These are phyloP conservation scores for Habroteleia sp. DNA, from an alignment of 2,888 invertebrate genomes.

Conservation along the genomic window DNA sequence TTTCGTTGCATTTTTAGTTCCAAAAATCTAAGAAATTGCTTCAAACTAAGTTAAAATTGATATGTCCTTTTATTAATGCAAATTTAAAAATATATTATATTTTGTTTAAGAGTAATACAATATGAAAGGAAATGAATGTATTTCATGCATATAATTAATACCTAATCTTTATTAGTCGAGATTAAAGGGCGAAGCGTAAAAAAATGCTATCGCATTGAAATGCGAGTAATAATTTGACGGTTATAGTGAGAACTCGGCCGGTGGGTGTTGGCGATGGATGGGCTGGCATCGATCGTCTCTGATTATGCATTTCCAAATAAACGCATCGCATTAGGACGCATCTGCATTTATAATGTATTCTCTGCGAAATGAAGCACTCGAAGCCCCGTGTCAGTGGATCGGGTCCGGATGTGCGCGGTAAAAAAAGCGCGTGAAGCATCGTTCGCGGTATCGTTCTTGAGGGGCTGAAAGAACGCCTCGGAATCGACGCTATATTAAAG, in stretches of 20 bases:
- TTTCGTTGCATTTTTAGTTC: too few relatives aligned
- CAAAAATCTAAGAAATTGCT: too few relatives aligned
- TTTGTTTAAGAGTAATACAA: too few relatives aligned
- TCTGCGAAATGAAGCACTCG: conserved; percentile 4
- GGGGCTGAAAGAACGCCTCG: conserved; percentile 16
- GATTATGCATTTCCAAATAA: conserved; percentile 46
- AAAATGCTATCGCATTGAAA: too few relatives aligned
- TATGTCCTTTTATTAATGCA: too few relatives aligned
- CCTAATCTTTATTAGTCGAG: too few relatives aligned
- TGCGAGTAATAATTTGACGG: too few relatives aligned
- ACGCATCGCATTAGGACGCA: conserved; percentile 41
- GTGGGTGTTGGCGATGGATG: neutral
- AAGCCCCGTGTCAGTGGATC: neutral
- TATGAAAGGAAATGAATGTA: too few relatives aligned
- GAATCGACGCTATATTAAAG: conserved; percentile 31
- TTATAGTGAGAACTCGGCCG: conserved; percentile 19
- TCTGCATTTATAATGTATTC: conserved; percentile 37
- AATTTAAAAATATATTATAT: too few relatives aligned
- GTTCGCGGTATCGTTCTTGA: conserved; percentile 25
- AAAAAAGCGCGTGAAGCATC: conserved; percentile 36
- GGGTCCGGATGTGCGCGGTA: neutral
- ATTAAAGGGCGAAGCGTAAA: too few relatives aligned
- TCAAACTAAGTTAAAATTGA: too few relatives aligned
- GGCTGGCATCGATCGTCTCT: conserved; percentile 30
- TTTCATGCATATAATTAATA: too few relatives aligned